Evolutionary conservation across 2,797 vertebrate species (phyloP).

Genomic region (Pseudochirops corinnae): DNA sequence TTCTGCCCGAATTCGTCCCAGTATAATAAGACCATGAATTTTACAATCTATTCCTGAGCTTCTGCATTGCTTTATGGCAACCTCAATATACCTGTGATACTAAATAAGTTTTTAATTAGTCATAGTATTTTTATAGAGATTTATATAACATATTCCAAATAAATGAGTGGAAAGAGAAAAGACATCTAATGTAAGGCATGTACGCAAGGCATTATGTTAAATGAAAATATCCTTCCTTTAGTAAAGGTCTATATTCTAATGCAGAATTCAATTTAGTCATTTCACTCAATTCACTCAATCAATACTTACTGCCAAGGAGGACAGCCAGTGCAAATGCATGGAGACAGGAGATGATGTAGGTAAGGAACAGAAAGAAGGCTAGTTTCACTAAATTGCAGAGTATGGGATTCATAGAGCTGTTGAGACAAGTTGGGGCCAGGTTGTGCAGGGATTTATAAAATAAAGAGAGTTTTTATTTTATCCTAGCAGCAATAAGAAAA

Average conservation of each 20-base stretch:
- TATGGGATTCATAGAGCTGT: not conserved
- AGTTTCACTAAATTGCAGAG: not conserved
- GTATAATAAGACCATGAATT: slow-evolving; percentile 94
- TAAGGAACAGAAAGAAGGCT: not conserved
- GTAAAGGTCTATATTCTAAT: not conserved
- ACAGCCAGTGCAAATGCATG: not conserved
- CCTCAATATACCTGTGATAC: slow-evolving; percentile 97
- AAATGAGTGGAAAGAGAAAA: not conserved
- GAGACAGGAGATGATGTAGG: not conserved
- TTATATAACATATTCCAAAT: not conserved
- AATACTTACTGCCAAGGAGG: not conserved
- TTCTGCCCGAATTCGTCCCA: slow-evolving; percentile 95
- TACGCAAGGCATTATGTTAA: not conserved
- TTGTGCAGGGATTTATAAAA: not conserved
- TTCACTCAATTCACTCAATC: not conserved
- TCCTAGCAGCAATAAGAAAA: not conserved
- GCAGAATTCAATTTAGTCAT: not conserved
- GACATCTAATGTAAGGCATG: not conserved
- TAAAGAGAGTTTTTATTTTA: not conserved
- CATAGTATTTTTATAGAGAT: not conserved
- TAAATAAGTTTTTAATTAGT: slow-evolving; percentile 74
- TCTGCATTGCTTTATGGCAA: slow-evolving; percentile 98
- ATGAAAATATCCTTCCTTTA: not conserved
- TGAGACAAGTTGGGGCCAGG: not conserved
- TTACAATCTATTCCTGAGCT: slow-evolving; percentile 99